Evolutionary conservation across 2,797 vertebrate species (phyloP), one percentile per base, ranked within the genome.

Genomic region (Hapalemur alaotrensis): DNA sequence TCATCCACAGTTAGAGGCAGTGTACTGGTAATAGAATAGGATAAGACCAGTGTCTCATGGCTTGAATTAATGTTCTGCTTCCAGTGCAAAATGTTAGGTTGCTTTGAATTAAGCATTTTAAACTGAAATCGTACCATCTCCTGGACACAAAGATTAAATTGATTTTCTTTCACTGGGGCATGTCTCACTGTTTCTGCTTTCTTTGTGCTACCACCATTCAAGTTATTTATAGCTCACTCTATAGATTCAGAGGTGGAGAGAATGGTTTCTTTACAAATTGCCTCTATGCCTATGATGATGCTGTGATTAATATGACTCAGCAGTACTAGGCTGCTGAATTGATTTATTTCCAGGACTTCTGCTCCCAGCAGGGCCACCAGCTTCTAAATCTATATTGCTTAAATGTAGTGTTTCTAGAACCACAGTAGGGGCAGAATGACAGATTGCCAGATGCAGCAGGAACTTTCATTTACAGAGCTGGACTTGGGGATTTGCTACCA

Each of bases 121-220:
- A 97, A 50, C 48, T 43, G 17, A 82, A 86, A 92, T 87, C 0
- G 0, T 43, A 70, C 69, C 20, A 63, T 96, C 72, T 84, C 12
- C 1, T 73, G 82, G 94, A 95, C 89, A 96, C 95, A 84, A 70
- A 93, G 89, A 90, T 95, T 89, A 72, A 63, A 96, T 70, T 96
- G 97, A 0, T 97, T 97, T 92, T 96, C 94, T 54, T 81, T 97
- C 89, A 76, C 91, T 38, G 38, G 10, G 8, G 32, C 76, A 73
- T n/a, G 61, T 82, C 79, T 97, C 85, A 76, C 95, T 97, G 85
- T 93, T 75, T 97, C 97, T 94, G 30, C 89, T 95, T 95, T 97
- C 52, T 94, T 82, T 97, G 91, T 96, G 50, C 69, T 97, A 20
- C 81, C 84, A 41, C 59, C 61, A 79, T 93, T 88, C 88, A 95